Base-by-base conservation (phyloP, 2,888 invertebrate genomes). In the Drosophila stalkeri region DNA sequence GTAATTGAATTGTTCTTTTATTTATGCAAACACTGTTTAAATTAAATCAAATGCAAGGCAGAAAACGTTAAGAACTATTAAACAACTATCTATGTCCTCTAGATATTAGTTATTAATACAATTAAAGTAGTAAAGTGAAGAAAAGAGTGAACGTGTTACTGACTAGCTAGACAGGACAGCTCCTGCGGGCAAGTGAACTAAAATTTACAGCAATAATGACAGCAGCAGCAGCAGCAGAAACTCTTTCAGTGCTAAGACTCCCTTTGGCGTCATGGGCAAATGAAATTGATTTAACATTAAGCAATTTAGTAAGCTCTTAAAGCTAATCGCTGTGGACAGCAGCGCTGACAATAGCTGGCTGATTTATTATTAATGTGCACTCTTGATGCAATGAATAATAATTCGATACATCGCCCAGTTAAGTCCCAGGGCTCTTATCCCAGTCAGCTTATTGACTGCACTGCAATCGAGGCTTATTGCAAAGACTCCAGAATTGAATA, bases 361-460 rank as follows among this genome's bases (percentile, higher is more conserved):
- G 31, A 60, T 55, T 59, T 64, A 77, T 75, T 69, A 85, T 81
- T 72, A 70, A 80, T 73, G 59, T 69, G 64, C 68, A 46, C 68
- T 72, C 55, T 70, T 37, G 62, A 49, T 72, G 82, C 86, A 77
- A 86, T 85, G 82, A 86, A 85, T 85, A 85, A 82, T 82, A 85
- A 84, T 84, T 71, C 65, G 61, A 64, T 72, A 65, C 75, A 77
- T 57, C 65, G 46, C 57, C n/a, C 44, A 64, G 39, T 37, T 71
- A 64, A 80, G 74, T 80, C 83, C 73, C 81, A 46, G 47, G 31
- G 54, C 74, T 52, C 64, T 65, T 68, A 72, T 49, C 71, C 61
- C 37, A 72, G 65, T 51, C 69, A 64, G 84, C 82, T 86, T 87
- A 87, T 87, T 87, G 87, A 87, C 86, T 87, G 87, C 87, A 75